Evolutionary conservation across 2,113 vertebrate species (phyloP), one percentile per base, ranked within the genome.

Genomic region (Callithrix jacchus): DNA sequence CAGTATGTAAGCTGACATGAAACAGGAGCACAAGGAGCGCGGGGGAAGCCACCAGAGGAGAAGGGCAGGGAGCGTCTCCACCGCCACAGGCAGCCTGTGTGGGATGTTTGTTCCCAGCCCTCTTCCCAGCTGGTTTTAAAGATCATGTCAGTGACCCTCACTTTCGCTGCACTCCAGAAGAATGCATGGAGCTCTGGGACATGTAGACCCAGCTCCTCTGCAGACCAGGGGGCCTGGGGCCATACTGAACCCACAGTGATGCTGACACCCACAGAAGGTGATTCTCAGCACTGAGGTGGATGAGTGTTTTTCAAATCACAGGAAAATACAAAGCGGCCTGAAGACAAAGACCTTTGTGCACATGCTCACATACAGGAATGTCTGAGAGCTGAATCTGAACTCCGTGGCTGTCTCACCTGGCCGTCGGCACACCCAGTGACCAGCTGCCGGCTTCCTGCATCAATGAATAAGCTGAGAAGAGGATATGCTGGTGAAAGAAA

Each of bases 391-490:
- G 14, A 18, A 8, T 1, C 2, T 9, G 2, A 3, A 5, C 16
- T 1, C 0, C 6, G 8, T 0, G 6, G 64, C 0, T 42, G 83
- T 12, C 95, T 96, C 97, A 99, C 99, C 99, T 99, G 99, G 93
- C 99, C 99, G 54, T 99, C 98, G 73, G 98, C 94, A 97, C 99
- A 98, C 42, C 99, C 99, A 5, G 98, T 98, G 47, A 99, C 95
- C 37, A 99, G 93, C 92, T 99, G 99, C 77, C 95, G 98, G 40
- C 97, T 98, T 80, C 98, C 97, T 95, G 98, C 98, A 80, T 98
- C 74, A 77, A 99, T 96, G 56, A 98, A 95, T 42, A 99, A 89
- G 96, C 98, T 99, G 68, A 99, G 97, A 81, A 99, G 98, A 37
- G 99, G 99, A 97, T 96, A 98, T 0, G 98, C 99, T 99, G 70